Evolutionary conservation across 1,140 invertebrate species (phyloP).

Genomic region (Temnothorax curvispinosus): DNA sequence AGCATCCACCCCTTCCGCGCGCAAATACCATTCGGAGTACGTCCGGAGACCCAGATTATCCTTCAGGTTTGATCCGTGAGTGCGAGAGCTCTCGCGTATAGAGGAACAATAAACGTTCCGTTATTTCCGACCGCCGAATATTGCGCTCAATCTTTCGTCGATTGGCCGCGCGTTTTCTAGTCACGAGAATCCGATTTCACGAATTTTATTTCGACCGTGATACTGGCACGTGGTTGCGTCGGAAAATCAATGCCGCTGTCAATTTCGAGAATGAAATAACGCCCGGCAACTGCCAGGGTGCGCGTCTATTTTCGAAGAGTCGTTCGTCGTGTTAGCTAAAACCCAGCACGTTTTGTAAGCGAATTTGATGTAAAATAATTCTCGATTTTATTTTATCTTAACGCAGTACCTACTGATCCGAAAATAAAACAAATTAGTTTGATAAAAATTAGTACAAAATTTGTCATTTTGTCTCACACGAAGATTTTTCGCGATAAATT

Average conservation of each 20-base stretch:
- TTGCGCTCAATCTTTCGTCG: not conserved
- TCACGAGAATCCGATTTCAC: slow-evolving; percentile 3
- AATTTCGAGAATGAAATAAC: slow-evolving; percentile 41
- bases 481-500: not conserved
- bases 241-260: slow-evolving; percentile 31
- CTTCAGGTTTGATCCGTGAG: not conserved
- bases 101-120: not conserved
- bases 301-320: slow-evolving; percentile 57
- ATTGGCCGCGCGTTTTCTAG: not conserved
- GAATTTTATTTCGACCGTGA: not conserved
- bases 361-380: slow-evolving; percentile 10
- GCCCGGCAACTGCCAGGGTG: not conserved
- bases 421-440: not conserved
- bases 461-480: not conserved
- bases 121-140: not conserved
- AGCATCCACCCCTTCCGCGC: not conserved
- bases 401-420: not conserved
- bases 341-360: slow-evolving; percentile 24
- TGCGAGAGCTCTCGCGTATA: not conserved
- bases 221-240: not conserved
- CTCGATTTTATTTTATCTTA: not conserved
- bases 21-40: not conserved
- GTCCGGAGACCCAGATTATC: not conserved
- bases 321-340: slow-evolving; percentile 12
- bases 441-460: not conserved